Evolutionary conservation across 2,113 vertebrate species (phyloP), one percentile per base, ranked within the genome.

Genomic region (Ifrita kowaldi): DNA sequence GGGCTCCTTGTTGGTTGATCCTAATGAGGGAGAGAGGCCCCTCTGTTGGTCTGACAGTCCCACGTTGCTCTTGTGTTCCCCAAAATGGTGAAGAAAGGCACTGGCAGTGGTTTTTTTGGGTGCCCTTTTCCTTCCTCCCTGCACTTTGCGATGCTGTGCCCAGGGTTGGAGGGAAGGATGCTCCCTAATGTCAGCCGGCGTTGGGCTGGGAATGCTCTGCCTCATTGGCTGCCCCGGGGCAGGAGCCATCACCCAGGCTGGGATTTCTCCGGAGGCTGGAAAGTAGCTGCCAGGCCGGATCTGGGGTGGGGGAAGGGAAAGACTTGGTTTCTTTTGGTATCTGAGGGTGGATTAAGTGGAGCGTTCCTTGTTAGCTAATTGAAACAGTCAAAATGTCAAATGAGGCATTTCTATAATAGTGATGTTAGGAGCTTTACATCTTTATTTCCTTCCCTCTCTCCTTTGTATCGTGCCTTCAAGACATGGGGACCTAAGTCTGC

Each of bases 311-410:
- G 94, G 95, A 75, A 95, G 91, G 96, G 84, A 56, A 67, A 17
- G 68, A 23, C 89, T 76, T 83, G n/a, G 46, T 79, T 71, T 85
- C 57, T 90, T 90, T 67, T 57, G 30, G 74, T 27, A 20, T 75
- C 69, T 80, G 74, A 89, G 75, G 78, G 68, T 96, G 91, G 79
- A 89, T 95, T 96, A 92, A 91, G 76, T 78, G 74, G 86, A 95
- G 84, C 74, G 14, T 87, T 46, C 44, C 85, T 95, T 94, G 81
- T 97, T 92, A 89, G 74, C 94, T 97, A 89, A 95, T 75, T 96
- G 82, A 96, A 87, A 93, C 95, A 94, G 93, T 96, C 96, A 96
- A 95, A 93, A 89, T 96, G 73, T 95, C 96, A 97, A 96, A 92
- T 75, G 81, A 97, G 65, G 89, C 82, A 82, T 96, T 96, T 94